Conservation (phyloP, 1,140 invertebrate genomes). For the Lepidurus apus region DNA sequence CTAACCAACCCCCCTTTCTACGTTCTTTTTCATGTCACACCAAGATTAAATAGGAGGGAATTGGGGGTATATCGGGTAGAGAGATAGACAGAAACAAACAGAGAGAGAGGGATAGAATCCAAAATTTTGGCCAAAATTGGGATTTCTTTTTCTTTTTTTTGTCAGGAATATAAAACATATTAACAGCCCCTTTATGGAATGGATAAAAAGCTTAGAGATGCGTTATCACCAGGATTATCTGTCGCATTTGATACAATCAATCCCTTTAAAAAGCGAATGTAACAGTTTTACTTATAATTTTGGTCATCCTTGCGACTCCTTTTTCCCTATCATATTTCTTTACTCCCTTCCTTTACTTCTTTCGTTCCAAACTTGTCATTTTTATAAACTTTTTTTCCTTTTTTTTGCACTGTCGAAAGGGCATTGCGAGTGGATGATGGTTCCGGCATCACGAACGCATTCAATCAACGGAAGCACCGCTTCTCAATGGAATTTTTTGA, state of each 20-base stretch:
- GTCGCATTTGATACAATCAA: neutral
- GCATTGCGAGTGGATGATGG: neutral
- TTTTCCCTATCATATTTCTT: neutral
- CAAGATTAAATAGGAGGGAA: neutral
- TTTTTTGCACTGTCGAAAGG: slow-evolving; percentile 1
- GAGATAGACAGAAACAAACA: neutral
- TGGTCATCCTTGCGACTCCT: slow-evolving; percentile 1
- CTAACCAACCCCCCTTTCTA: neutral
- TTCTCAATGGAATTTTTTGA: neutral
- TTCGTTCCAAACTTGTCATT: neutral
- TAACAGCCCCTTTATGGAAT: neutral
- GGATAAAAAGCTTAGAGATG: neutral
- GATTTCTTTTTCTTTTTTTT: neutral
- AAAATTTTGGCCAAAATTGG: neutral
- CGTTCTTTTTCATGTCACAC: neutral
- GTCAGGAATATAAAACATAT: neutral
- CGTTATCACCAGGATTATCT: slow-evolving; percentile 19
- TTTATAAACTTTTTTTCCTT: neutral
- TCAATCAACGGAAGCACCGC: slow-evolving; percentile 14
- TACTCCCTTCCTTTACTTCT: no score
- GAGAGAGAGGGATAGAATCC: neutral
- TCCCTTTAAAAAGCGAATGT: slow-evolving; percentile 12
- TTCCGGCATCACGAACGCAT: neutral
- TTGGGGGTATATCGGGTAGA: neutral
- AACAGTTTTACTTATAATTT: neutral